Conservation (phyloP, 2,888 invertebrate genomes). For the Rhorus exstirpatorius region DNA sequence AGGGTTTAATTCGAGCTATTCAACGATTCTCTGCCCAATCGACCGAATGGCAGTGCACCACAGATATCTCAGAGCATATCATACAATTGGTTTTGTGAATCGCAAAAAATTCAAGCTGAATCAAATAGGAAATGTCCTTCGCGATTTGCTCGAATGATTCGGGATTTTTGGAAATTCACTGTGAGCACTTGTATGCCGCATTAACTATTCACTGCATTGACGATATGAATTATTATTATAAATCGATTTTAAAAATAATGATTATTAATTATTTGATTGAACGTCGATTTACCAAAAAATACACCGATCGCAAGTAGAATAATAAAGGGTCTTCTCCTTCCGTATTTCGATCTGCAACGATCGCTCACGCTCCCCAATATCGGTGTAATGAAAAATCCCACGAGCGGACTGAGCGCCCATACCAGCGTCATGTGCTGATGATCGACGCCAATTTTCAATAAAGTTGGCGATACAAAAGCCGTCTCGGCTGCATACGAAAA, state of each 20-base stretch:
- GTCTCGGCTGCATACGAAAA: conserved; percentile 99
- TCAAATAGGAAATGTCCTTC: too few relatives aligned
- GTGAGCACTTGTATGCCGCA: too few relatives aligned
- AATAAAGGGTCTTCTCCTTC: conserved; percentile 97
- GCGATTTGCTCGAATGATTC: too few relatives aligned
- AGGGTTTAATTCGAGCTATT: too few relatives aligned
- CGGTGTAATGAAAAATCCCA: conserved; percentile 98
- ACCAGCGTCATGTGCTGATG: conserved; percentile 98
- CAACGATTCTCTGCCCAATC: too few relatives aligned
- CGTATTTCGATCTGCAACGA: conserved; percentile 92
- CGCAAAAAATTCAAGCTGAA: too few relatives aligned
- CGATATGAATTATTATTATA: too few relatives aligned
- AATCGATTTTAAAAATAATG: background rate
- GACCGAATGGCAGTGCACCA: too few relatives aligned
- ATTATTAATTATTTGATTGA: background rate
- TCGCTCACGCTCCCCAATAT: conserved; percentile 97
- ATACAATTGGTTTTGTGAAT: too few relatives aligned
- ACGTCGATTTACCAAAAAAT: conserved; percentile 90
- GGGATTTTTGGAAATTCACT: too few relatives aligned
- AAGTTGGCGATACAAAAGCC: conserved; percentile 97
- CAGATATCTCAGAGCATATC: too few relatives aligned
- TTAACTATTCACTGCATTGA: too few relatives aligned
- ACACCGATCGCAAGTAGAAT: conserved; percentile 95
- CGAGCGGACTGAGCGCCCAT: conserved; percentile 97
- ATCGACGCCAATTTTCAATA: conserved; percentile 96